Evolutionary conservation across 2,888 invertebrate species (phyloP).

Genomic region (Amorpha juglandis): DNA sequence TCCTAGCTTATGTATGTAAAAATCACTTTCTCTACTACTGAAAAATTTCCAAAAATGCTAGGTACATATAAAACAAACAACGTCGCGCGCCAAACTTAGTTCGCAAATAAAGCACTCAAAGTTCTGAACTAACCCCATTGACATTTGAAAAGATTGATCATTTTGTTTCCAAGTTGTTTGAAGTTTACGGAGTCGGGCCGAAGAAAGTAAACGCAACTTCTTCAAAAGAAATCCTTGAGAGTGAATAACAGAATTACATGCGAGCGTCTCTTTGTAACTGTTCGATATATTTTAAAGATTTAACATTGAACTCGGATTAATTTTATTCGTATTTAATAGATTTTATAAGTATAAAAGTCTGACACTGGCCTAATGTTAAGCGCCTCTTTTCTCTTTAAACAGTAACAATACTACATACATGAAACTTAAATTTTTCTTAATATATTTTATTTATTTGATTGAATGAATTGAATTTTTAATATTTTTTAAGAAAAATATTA

Average conservation of each 20-base stretch:
- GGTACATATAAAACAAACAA: constrained; percentile 11
- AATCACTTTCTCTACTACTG: neutral
- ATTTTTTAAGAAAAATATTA: too few species aligned
- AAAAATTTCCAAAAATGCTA: neutral
- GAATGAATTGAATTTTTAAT: too few species aligned
- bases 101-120: constrained; percentile 23
- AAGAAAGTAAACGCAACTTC: constrained; percentile 20
- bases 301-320: neutral
- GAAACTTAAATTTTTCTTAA: too few species aligned
- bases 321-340: neutral
- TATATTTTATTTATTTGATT: too few species aligned
- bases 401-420: too few species aligned
- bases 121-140: constrained; percentile 22
- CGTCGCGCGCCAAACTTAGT: constrained; percentile 19
- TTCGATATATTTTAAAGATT: neutral
- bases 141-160: constrained; percentile 25
- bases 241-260: constrained; percentile 17
- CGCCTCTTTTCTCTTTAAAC: too few species aligned
- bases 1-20: too few species aligned
- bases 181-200: constrained; percentile 16
- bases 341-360: too few species aligned
- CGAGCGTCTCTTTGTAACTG: neutral
- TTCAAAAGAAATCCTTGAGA: constrained; percentile 16
- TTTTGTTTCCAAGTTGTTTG: constrained; percentile 24
- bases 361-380: too few species aligned